phyloP scores from a whole-genome alignment of 1,140 invertebrate species.

The Pseudomyrmex sp. region DNA sequence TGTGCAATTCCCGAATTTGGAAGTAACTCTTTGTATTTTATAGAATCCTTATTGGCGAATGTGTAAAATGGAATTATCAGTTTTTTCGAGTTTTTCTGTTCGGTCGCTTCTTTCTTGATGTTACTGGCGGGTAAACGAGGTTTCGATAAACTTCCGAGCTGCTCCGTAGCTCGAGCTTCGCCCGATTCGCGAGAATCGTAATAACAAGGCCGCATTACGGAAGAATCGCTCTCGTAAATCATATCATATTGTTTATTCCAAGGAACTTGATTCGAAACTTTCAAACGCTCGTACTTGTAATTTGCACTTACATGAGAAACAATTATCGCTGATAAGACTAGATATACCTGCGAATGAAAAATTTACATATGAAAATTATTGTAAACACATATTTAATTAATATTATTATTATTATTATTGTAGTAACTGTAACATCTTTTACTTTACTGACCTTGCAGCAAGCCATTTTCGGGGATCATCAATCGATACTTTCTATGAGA shows the following conservation, averaged over 20 bases:
- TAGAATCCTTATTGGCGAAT: slow-evolving; percentile 55
- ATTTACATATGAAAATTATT: background rate
- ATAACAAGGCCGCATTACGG: slow-evolving; percentile 33
- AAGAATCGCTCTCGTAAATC: slow-evolving; percentile 42
- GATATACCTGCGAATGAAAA: slow-evolving; percentile 19
- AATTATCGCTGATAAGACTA: slow-evolving; percentile 31
- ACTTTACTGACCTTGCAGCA: slow-evolving; percentile 71
- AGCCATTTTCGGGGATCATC: slow-evolving; percentile 70
- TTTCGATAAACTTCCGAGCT: background rate
- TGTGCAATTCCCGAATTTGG: slow-evolving; percentile 70
- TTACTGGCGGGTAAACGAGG: background rate
- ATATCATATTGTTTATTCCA: slow-evolving; percentile 12
- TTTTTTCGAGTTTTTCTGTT: slow-evolving; percentile 78
- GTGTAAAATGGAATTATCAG: slow-evolving; percentile 60
- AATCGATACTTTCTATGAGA: slow-evolving; percentile 26
- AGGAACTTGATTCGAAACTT: background rate
- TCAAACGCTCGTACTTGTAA: slow-evolving; percentile 16
- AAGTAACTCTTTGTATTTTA: slow-evolving; percentile 62
- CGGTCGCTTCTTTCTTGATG: slow-evolving; percentile 70
- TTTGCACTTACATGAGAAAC: slow-evolving; percentile 28
- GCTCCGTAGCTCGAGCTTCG: background rate
- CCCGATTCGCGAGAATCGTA: background rate
- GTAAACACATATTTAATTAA: slow-evolving; percentile 10
- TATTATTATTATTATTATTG: background rate
- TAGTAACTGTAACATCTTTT: background rate